These are phyloP conservation scores for Phaenicophaeus curvirostris DNA, from an alignment of 2,797 vertebrate genomes.

Conservation along the genomic window DNA sequence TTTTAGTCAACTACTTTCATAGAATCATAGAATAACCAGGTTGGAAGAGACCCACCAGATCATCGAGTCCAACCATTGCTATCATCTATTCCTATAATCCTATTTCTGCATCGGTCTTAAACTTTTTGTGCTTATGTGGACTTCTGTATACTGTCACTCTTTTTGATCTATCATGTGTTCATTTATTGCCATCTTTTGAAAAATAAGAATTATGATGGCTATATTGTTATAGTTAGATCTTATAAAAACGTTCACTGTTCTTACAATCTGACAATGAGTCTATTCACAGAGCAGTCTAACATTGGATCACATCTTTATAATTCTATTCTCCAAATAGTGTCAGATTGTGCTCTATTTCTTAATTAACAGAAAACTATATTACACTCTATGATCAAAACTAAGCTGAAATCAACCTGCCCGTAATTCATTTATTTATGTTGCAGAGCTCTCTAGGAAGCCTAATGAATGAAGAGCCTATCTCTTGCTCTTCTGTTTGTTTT, in stretches of 20 bases:
- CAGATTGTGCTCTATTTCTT: constrained; percentile 15
- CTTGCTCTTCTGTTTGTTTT: background rate
- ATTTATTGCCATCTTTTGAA: background rate
- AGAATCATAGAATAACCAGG: no score
- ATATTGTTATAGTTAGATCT: background rate
- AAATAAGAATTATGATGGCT: background rate
- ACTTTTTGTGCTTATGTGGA: background rate
- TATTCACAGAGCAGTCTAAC: constrained; percentile 36
- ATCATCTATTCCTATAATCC: no score
- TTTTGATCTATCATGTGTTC: background rate
- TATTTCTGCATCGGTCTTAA: background rate
- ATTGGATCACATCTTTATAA: constrained; percentile 44
- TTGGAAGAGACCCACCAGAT: no score
- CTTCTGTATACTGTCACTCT: background rate
- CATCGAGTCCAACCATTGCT: no score
- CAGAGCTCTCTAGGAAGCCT: background rate
- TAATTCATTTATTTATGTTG: background rate
- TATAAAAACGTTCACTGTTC: constrained; percentile 3
- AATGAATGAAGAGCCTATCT: background rate
- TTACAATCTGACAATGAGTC: background rate
- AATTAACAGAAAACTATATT: constrained; percentile 41
- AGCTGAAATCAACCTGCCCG: background rate
- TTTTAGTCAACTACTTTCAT: background rate
- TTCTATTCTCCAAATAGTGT: constrained; percentile 4
- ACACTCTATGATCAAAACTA: background rate